Base-by-base conservation (phyloP, 1,140 invertebrate genomes). In the Coenobita brevimanus region DNA sequence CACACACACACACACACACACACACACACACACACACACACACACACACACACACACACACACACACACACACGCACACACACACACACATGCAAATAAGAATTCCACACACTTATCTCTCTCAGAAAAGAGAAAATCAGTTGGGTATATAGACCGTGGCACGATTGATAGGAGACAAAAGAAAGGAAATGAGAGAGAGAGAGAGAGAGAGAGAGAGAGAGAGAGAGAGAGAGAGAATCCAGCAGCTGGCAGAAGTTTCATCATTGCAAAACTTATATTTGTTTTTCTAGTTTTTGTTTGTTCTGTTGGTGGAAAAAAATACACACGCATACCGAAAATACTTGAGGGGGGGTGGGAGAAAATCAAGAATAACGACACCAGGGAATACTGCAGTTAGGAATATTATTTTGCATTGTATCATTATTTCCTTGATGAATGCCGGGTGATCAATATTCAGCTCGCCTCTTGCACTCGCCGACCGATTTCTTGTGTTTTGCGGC, bases 21-120 rank as follows among this genome's bases (percentile, higher is more conserved):
- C 36, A 62, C 30, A 80, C 50, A 80, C 50, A 80, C 50, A 80
- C 50, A 62, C 50, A 80, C 50, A 80, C 50, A 80, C 50, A 80
- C 46, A 80, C 46, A 80, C 46, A 80, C 46, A 60, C 46, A 80
- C 33, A 80, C 33, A 80, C 50, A 80, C 50, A 80, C 27, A 80
- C 21, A 80, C 43, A 79, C 24, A 79, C 43, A 79, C 43, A 79
- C 30, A 79, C 43, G 60, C 43, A 79, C 30, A 54, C 10, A 54
- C 30, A 79, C 2, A 54, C 10, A 54, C 10, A 79, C 17, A 54
- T 2, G 13, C 30, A 60, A 15, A 54, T 41, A 41, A 4, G 17
- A 0, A 78, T 46, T 27, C 0, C 4, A 33, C 36, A 43, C 1
- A 13, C 13, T 30, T 30, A 27, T n/a, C n/a, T n/a, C n/a, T n/a